Base-by-base conservation (phyloP, 1,140 invertebrate genomes). In the Sitophilus oryzae region DNA sequence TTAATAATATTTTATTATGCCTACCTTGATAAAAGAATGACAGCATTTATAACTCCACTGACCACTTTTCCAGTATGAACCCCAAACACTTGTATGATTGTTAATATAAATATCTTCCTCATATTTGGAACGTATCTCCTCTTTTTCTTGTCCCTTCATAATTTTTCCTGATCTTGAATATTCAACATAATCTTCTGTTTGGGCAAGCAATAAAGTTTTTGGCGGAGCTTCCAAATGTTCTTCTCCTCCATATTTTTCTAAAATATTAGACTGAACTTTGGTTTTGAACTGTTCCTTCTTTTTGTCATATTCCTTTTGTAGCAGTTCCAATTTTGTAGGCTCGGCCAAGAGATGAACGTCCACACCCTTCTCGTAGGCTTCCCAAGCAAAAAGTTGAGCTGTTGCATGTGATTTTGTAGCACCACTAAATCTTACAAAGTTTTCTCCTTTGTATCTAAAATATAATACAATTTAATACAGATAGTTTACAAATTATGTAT, bases 301-400 rank as follows among this genome's bases (percentile, higher is more conserved):
- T 23, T 88, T 82, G 52, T 91, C 83, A 68, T 92, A 98, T 69
- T 97, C 90, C 51, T 88, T 82, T 64, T 96, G 84, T 10, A 99
- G 70, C 50, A 95, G 69, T 71, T 98, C 96, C 20, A 98, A 72
- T 76, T 98, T 98, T 4, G 96, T 99, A 0, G 96, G 96, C 73
- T 99, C 96, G 11, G 96, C 96, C 47, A 97, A 77, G 20, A 98
- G 76, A 76, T 99, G 93, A 3, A 99, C 91, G 75, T 99, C 95
- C 0, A 98, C 85, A 18, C 93, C 94, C 65, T 88, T 86, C 51
- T 91, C 86, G 67, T 91, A 86, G 0, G 95, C 95, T 67, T 98
- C 91, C 96, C 97, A 99, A 0, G 96, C 95, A 81, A 99, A 99
- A 60, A 97, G 64, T 71, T 98, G 95, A 14, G 92, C 90, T 16